phyloP scores from a whole-genome alignment of 2,797 vertebrate species.

The Threskiornis aethiopicus region DNA sequence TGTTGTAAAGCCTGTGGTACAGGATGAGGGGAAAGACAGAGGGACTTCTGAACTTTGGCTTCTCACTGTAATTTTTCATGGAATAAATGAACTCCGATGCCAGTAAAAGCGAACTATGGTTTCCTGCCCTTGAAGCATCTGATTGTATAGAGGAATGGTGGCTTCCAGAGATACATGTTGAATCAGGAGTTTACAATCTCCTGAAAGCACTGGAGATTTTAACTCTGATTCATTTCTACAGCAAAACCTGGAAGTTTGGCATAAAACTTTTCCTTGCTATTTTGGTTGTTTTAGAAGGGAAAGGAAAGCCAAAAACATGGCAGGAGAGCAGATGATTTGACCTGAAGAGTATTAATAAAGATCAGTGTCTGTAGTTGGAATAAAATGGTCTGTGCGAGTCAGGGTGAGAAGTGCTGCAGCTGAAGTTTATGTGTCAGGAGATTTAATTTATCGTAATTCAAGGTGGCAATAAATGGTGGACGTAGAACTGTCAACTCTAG shows the following conservation, averaged over 20 bases:
- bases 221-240: background rate
- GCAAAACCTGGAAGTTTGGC: background rate
- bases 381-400: background rate
- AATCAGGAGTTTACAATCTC: background rate
- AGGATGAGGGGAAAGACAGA: background rate
- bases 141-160: background rate
- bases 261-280: background rate
- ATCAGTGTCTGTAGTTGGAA: background rate
- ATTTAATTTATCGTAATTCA: background rate
- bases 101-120: background rate
- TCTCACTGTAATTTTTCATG: background rate
- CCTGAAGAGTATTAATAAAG: background rate
- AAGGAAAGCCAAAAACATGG: background rate
- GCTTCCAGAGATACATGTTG: background rate
- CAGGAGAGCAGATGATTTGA: background rate
- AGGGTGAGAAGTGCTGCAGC: background rate
- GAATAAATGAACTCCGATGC: background rate
- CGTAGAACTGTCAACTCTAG: background rate
- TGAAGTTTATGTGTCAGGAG: background rate
- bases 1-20: background rate
- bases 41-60: background rate
- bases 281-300: background rate
- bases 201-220: background rate
- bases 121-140: background rate
- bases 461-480: background rate